Base-by-base conservation (phyloP, 2,888 invertebrate genomes). In the Drosophila trichaetosa region DNA sequence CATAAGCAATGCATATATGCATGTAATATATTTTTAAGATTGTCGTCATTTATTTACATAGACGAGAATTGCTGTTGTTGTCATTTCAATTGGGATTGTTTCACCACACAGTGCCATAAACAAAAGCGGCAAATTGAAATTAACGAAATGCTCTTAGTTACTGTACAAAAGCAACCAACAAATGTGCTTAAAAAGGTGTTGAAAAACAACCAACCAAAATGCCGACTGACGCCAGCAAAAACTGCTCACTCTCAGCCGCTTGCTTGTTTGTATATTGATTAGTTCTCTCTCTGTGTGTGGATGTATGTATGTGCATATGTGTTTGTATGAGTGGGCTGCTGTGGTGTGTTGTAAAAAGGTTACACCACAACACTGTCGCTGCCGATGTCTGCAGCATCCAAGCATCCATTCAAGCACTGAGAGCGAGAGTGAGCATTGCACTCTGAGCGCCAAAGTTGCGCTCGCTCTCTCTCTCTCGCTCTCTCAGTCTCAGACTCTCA, bases 151-250 rank as follows among this genome's bases (percentile, higher is more conserved):
- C 53, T 61, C 61, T 57, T 53, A 27, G 48, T 69, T 53, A 36
- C 38, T 34, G 38, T 38, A 18, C 36, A 52, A 62, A 13, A 18
- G 10, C n/a, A 40, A n/a, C 42, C n/a, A 63, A 33, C 52, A 75
- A 46, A 67, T 66, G 36, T 62, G 73, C 57, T 80, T 48, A 24
- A 31, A 46, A 71, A 84, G 84, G 89, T 84, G 84, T 84, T 76
- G 72, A 82, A 84, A 73, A 79, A 76, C 89, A 84, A 78, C 85
- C 89, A 85, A 85, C 85, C 88, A 89, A 89, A 85, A 82, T 84
- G 89, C 87, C 69, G 82, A 76, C 66, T 63, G 69, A 68, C 67
- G 81, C 85, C 80, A 61, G 75, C 46, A 52, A 68, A 68, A 62
- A 49, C 52, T 63, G 54, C 51, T 70, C 56, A 53, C 36, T 58